phyloP scores from a whole-genome alignment of 2,113 vertebrate species.

The Pituophis catenifer region DNA sequence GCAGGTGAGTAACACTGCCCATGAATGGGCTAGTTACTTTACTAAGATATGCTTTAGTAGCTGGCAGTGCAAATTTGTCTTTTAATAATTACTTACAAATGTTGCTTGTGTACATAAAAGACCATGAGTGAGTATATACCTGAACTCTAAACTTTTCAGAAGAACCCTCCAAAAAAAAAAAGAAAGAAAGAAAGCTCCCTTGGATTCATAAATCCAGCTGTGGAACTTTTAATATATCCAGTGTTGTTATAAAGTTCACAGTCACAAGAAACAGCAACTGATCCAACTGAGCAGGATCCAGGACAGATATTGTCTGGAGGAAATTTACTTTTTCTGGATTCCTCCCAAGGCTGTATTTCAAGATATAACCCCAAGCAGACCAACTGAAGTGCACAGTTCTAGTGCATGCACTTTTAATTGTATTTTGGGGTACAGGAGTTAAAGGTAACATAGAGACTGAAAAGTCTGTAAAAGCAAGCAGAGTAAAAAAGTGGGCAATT shows the following conservation, averaged over 20 bases:
- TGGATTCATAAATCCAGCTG: background rate
- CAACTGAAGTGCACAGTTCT: background rate
- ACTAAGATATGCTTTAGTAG: background rate
- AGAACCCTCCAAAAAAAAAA: background rate
- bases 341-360: background rate
- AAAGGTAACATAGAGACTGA: constrained; percentile 32
- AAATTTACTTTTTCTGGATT: background rate
- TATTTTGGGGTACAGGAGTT: constrained; percentile 35
- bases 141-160: background rate
- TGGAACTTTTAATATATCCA: background rate
- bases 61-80: background rate
- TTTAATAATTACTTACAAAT: background rate
- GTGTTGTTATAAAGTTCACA: background rate
- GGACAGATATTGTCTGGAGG: background rate
- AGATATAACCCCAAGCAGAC: background rate
- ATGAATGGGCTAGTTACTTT: constrained; percentile 7
- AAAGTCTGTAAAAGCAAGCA: constrained; percentile 27
- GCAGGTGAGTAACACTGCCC: constrained; percentile 10
- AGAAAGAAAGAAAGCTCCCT: background rate
- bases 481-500: background rate
- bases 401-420: background rate
- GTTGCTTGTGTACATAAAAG: background rate
- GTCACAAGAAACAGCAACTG: background rate
- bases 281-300: background rate
- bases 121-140: background rate